These are phyloP conservation scores for Porites divaricata DNA, from an alignment of 92 coral and sea anemone species.

Conservation along the genomic window DNA sequence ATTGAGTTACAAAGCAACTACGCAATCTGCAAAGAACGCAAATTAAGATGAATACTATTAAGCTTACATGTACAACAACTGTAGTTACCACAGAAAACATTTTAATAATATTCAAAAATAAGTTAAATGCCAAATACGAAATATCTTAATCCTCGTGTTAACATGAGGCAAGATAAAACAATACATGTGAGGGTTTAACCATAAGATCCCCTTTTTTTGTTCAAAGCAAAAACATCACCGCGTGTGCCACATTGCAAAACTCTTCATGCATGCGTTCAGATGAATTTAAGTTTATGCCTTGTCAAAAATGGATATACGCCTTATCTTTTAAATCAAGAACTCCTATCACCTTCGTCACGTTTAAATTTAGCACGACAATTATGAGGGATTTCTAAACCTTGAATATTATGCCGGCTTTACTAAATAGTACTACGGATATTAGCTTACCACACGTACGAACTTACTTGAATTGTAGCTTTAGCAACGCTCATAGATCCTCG, in stretches of 20 bases:
- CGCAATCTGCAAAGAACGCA: neutral
- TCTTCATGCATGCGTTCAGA: neutral
- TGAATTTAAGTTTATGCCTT: neutral
- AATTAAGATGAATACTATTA: neutral
- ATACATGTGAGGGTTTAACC: neutral
- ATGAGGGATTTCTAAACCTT: conserved; percentile 1
- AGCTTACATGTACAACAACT: neutral
- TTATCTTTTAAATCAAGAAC: neutral
- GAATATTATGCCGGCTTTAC: neutral
- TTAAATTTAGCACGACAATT: neutral
- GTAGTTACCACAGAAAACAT: neutral
- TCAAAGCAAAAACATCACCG: conserved; percentile 10
- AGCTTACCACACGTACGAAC: neutral
- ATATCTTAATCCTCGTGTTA: neutral
- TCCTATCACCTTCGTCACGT: neutral
- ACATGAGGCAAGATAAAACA: neutral
- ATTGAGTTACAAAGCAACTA: conserved; percentile 3
- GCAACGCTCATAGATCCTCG: conserved; percentile 98
- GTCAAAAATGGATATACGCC: neutral
- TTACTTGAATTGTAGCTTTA: conserved; percentile 94
- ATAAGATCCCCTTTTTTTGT: neutral
- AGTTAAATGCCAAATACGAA: neutral
- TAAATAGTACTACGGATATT: neutral
- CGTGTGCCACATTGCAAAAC: neutral
- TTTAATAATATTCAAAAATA: neutral